A percentile compares a stretch with the other conserved stretches of the same genome.
Conservation (phyloP, 1,140 invertebrate species). For the Limonius californicus region DNA sequence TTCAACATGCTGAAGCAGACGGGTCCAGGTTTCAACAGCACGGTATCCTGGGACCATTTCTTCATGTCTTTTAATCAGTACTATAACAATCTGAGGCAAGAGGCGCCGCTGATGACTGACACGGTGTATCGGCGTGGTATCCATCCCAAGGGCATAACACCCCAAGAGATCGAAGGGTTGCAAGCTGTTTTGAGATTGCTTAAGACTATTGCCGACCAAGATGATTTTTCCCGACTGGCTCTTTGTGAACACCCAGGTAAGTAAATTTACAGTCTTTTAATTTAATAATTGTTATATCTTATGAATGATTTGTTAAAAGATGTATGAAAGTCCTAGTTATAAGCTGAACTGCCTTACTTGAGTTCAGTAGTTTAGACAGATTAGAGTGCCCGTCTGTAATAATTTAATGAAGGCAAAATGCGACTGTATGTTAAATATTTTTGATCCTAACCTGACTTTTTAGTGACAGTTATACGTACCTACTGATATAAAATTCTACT, state of each 20-base stretch:
- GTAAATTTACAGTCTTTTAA: too few relatives aligned
- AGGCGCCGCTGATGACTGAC: constrained; percentile 58
- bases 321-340: too few relatives aligned
- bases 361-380: too few relatives aligned
- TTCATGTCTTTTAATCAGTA: constrained; percentile 80
- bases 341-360: too few relatives aligned
- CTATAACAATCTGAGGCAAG: constrained; percentile 60
- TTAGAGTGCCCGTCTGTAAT: too few relatives aligned
- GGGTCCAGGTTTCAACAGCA: constrained; percentile 52
- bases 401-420: too few relatives aligned
- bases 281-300: too few relatives aligned
- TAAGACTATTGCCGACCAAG: constrained; percentile 69
- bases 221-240: constrained; percentile 72
- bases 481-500: too few relatives aligned
- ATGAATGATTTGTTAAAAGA: too few relatives aligned
- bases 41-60: constrained; percentile 88
- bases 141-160: constrained; percentile 67
- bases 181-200: constrained; percentile 76
- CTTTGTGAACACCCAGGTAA: constrained; percentile 83
- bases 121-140: constrained; percentile 58
- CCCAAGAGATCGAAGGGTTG: constrained; percentile 83
- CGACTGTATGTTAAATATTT: too few relatives aligned
- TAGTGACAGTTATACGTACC: too few relatives aligned
- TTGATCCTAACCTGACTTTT: too few relatives aligned
- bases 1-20: constrained; percentile 84